phyloP scores from a whole-genome alignment of 2,797 vertebrate species.

The Siniperca obscura region DNA sequence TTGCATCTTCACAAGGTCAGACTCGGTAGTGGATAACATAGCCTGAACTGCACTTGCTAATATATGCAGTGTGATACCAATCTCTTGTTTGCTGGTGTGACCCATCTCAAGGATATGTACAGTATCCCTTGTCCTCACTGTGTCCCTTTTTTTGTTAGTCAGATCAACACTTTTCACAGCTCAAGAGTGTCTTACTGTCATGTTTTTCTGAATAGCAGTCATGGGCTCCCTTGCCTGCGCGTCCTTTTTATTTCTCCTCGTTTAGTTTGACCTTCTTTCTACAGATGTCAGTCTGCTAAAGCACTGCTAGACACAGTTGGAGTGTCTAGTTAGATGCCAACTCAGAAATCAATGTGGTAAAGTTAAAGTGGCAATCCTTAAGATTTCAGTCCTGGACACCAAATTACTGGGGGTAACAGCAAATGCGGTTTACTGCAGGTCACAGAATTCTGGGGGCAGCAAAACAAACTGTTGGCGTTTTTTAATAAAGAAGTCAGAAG shows the following conservation, averaged over 20 bases:
- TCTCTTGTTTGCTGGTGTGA: conserved; percentile 41
- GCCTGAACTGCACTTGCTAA: conserved; percentile 50
- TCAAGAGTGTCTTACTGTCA: not conserved
- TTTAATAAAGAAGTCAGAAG: too few relatives aligned
- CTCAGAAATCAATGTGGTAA: conserved; percentile 2
- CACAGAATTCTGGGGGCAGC: too few relatives aligned
- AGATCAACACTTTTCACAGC: conserved; percentile 22
- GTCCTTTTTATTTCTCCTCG: not conserved
- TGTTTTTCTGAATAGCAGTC: conserved; percentile 17
- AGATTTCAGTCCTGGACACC: too few relatives aligned
- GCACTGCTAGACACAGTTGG: not conserved
- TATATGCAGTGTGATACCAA: conserved; percentile 43
- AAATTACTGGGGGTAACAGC: too few relatives aligned
- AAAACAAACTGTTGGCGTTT: too few relatives aligned
- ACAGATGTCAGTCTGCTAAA: conserved; percentile 5
- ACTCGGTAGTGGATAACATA: conserved; percentile 25
- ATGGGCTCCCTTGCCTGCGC: not conserved
- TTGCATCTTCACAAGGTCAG: conserved; percentile 48
- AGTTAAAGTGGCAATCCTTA: not conserved
- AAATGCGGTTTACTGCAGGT: too few relatives aligned
- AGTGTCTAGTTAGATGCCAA: conserved; percentile 1
- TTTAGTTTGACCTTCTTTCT: conserved; percentile 26
- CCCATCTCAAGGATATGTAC: conserved; percentile 38
- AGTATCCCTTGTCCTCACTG: conserved; percentile 25
- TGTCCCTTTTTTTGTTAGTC: conserved; percentile 4